Evolutionary conservation across 2,797 vertebrate species (phyloP), one percentile per base, ranked within the genome.

Genomic region (Sardinella longiceps): DNA sequence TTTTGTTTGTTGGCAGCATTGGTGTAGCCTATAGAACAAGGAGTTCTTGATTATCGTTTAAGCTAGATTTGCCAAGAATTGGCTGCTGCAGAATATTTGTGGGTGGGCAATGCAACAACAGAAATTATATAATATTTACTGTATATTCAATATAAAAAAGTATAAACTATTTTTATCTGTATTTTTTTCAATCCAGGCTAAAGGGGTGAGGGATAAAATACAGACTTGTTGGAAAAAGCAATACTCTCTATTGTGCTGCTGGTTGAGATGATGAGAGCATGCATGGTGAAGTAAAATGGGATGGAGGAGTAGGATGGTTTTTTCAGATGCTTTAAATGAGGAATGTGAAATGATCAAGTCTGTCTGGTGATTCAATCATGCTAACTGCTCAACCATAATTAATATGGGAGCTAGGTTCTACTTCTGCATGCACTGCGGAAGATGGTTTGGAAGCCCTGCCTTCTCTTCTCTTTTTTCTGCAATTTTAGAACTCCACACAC

Each of bases 401-500:
- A 25, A 1, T 81, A 84, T 82, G 84, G 87, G 85, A 85, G 84
- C 85, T 33, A 80, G 25, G 20, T 87, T 20, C 20, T 77, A 39
- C 18, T 18, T 77, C 37, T 23, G 70, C 92, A 93, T 94, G 93
- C 92, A 92, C 80, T 77, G 84, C 45, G 46, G 39, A 20, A 30
- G 1, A 33, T 18, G 70, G 14, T 70, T 70, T 20, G 33, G 18
- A 77, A 70, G 37, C 15, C 70, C 18, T 77, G 7, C 33, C 15
- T 20, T 70, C 63, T 5, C 60, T 37, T n/a, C n/a, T n/a, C n/a
- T n/a, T n/a, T 9, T 33, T 48, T 48, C 11, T 37, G 28, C 33
- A 20, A 39, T 77, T 43, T 77, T 37, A 77, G 18, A 15, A 39
- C 70, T 77, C 70, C 70, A 77, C 15, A 77, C 70, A 77, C 70